phyloP scores from a whole-genome alignment of 2,888 invertebrate genomes.

The Philhelius pedissequus region DNA sequence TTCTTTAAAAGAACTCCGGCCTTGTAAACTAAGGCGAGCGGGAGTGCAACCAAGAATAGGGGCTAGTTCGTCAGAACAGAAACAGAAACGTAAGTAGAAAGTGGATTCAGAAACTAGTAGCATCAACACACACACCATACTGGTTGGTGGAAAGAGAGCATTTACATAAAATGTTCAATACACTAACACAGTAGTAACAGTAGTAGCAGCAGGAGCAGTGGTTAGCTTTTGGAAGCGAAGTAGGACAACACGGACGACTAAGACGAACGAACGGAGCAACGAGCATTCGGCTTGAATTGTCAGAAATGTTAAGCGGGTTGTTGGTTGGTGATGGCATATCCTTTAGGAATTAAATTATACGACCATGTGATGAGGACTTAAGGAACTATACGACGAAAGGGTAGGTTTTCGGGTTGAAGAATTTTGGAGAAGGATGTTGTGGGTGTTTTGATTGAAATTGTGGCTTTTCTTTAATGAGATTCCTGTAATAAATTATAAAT shows the following conservation, averaged over 20 bases:
- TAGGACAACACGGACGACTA: constrained; percentile 7
- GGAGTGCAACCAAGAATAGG: constrained; percentile 64
- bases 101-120: constrained; percentile 51
- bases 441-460: constrained; percentile 70
- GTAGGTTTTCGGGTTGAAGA: constrained; percentile 43
- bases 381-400: constrained; percentile 63
- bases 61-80: constrained; percentile 73
- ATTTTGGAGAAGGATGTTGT: constrained; percentile 66
- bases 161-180: constrained; percentile 67
- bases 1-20: neutral
- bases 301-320: constrained; percentile 57
- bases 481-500: constrained; percentile 70
- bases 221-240: constrained; percentile 49
- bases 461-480: constrained; percentile 71
- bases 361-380: constrained; percentile 68
- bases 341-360: constrained; percentile 67
- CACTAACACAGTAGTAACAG: neutral
- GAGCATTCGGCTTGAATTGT: constrained; percentile 63
- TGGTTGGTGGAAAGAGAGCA: constrained; percentile 46
- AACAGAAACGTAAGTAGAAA: constrained; percentile 63
- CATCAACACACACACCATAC: constrained; percentile 35
- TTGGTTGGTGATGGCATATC: constrained; percentile 65
- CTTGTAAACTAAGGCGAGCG: neutral
- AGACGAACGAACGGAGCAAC: constrained; percentile 33
- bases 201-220: neutral